Evolutionary conservation across 2,113 vertebrate genomes (phyloP), one percentile per base, ranked within the genome.

Genomic region (Motacilla tschutschensis): DNA sequence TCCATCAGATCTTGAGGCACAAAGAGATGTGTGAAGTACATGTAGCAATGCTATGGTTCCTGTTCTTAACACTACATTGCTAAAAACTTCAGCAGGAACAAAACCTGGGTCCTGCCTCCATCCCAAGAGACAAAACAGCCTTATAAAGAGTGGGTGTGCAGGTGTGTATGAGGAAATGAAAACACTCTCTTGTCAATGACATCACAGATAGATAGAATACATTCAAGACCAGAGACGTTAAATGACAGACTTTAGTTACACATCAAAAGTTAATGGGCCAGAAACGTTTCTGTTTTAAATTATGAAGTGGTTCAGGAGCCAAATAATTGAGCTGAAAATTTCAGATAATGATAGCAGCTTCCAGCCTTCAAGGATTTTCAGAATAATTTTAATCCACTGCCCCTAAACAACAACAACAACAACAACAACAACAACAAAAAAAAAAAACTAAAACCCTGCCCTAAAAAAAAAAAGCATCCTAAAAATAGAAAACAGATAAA

Each of bases 1-100:
- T 57, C 29, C 46, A 22, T 24, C 40, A 64, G 31, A 36, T 51
- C 63, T 21, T 18, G 17, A 33, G n/a, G 36, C 28, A 64, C 33
- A 59, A 35, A 51, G 36, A 10, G 17, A 60, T 4, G 6, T 2
- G 17, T 6, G 8, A 67, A 53, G 20, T 2, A 0, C 2, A 0
- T 6, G 19, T 7, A 51, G 44, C 36, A 65, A 18, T 2, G n/a
- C 13, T 14, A 5, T 26, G 14, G 33, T 6, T 85, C 59, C 46
- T 31, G 2, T 12, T 81, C 75, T 75, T 51, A 54, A 50, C 5
- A 3, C 6, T 7, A 21, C 4, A 21, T 3, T 7, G 3, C 28
- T 47, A 21, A 79, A 60, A 76, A 14, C 28, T 40, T 53, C 40
- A 20, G 9, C 26, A 41, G 67, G 36, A 29, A 33, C 67, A 79